Percentiles rank a stretch among this genome's conserved stretches.
phyloP scores from a whole-genome alignment of 2,797 vertebrate genomes.

The Poeciliopsis presidionis region DNA sequence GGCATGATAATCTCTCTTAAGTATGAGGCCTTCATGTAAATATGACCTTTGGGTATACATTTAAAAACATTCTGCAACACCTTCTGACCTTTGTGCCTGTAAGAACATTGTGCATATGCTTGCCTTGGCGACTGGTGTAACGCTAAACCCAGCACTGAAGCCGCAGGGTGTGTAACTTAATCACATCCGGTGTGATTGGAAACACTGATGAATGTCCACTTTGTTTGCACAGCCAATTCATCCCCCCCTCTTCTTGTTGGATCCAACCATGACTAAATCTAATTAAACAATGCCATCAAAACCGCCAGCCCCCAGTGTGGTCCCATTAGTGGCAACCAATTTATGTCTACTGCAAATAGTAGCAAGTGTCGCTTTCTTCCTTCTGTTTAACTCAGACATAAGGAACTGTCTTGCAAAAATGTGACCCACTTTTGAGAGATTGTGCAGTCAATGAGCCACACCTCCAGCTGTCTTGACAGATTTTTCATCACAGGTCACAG shows the following conservation, averaged over 20 bases:
- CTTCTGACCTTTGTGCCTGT: conserved; percentile 64
- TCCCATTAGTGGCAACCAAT: conserved; percentile 28
- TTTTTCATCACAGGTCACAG: conserved; percentile 64
- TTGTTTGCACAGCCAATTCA: conserved; percentile 70
- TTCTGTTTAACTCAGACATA: conserved; percentile 49
- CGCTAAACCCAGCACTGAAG: conserved; percentile 39
- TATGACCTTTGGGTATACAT: conserved; percentile 54
- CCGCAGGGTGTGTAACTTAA: conserved; percentile 73
- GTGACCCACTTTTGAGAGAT: conserved; percentile 74
- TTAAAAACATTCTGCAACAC: conserved; percentile 58
- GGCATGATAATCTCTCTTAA: conserved; percentile 43
- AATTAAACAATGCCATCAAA: conserved; percentile 67
- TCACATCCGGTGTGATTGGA: conserved; percentile 73
- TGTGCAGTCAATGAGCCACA: conserved; percentile 68
- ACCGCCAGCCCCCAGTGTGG: conserved; percentile 46
- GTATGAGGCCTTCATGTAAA: conserved; percentile 61
- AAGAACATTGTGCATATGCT: conserved; percentile 54
- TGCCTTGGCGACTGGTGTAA: conserved; percentile 65
- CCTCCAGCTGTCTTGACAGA: conserved; percentile 57
- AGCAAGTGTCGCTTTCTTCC: conserved; percentile 50
- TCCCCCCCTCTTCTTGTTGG: conserved; percentile 53
- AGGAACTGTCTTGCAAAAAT: conserved; percentile 58
- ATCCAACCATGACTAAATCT: conserved; percentile 69
- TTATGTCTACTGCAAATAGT: conserved; percentile 29
- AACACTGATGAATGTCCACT: conserved; percentile 79